Percentiles rank a stretch among this genome's conserved stretches.
Evolutionary conservation across 2,888 invertebrate genomes (phyloP).

Genomic region (Zygogramma bicolorata): DNA sequence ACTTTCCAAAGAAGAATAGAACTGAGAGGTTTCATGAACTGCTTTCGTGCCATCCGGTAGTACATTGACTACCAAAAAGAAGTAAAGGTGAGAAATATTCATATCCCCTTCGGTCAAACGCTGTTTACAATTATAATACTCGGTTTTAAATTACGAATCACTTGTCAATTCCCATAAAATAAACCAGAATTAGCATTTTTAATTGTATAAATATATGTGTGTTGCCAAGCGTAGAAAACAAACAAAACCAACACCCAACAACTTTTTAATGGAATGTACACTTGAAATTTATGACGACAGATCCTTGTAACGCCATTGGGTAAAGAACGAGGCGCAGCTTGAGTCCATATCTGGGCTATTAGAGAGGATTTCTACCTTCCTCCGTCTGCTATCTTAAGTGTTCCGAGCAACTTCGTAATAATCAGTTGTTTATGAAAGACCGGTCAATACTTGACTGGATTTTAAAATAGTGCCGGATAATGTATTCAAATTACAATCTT

Average conservation of each 20-base stretch:
- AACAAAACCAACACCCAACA: conserved; percentile 22
- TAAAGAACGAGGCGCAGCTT: conserved; percentile 35
- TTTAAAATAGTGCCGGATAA: conserved; percentile 32
- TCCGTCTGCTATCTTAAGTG: conserved; percentile 13
- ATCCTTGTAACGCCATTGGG: conserved; percentile 32
- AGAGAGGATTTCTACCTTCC: conserved; percentile 40
- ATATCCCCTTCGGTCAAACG: not conserved
- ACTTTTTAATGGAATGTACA: conserved; percentile 28
- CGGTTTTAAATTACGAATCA: conserved; percentile 9
- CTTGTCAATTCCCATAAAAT: conserved; percentile 24
- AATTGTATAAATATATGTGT: conserved; percentile 24
- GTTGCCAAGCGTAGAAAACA: conserved; percentile 17
- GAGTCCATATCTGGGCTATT: conserved; percentile 41
- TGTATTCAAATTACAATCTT: conserved; percentile 43
- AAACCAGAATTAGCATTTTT: conserved; percentile 30
- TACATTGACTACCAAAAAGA: not conserved
- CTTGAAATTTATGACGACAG: conserved; percentile 33
- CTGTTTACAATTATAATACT: conserved; percentile 3
- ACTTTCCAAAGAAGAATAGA: too few relatives aligned
- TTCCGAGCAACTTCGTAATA: conserved; percentile 34
- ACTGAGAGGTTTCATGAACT: too few relatives aligned
- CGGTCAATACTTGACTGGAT: conserved; percentile 27
- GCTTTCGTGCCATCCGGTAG: too few relatives aligned
- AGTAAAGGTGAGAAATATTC: not conserved
- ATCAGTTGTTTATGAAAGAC: conserved; percentile 43